These are phyloP conservation scores for Halcyon leucocephala DNA, from an alignment of 2,797 vertebrate species.

Conservation along the genomic window DNA sequence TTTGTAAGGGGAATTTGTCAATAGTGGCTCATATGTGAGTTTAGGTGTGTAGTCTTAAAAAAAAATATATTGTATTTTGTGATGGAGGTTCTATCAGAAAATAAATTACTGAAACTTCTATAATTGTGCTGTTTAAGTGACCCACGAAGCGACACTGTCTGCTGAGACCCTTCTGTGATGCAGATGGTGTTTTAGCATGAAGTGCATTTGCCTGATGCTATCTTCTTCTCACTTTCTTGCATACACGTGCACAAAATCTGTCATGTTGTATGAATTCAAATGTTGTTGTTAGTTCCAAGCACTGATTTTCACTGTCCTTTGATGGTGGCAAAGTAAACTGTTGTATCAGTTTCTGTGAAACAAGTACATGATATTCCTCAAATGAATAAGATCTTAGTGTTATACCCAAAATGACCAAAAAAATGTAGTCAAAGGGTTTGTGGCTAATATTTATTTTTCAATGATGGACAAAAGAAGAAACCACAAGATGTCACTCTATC, in stretches of 20 bases:
- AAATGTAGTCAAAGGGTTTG: background rate
- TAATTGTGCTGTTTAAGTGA: background rate
- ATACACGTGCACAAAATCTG: background rate
- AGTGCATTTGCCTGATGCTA: background rate
- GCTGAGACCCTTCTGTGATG: background rate
- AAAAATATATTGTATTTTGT: background rate
- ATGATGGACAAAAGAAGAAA: conserved; percentile 34
- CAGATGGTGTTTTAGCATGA: background rate
- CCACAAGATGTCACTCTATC: conserved; percentile 80
- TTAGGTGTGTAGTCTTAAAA: background rate
- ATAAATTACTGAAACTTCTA: background rate
- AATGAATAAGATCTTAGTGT: background rate
- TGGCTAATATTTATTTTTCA: background rate
- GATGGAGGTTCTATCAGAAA: background rate
- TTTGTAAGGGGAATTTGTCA: background rate
- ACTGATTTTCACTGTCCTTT: background rate
- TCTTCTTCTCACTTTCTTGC: background rate
- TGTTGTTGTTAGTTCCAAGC: background rate
- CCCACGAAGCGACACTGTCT: background rate
- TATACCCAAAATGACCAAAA: background rate
- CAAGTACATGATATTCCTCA: background rate
- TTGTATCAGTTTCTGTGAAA: background rate
- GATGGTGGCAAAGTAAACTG: background rate
- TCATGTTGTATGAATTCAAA: background rate
- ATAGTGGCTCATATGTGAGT: background rate